These are phyloP conservation scores for Drosophila equinoxialis DNA, from an alignment of 1,140 invertebrate genomes.

Conservation along the genomic window DNA sequence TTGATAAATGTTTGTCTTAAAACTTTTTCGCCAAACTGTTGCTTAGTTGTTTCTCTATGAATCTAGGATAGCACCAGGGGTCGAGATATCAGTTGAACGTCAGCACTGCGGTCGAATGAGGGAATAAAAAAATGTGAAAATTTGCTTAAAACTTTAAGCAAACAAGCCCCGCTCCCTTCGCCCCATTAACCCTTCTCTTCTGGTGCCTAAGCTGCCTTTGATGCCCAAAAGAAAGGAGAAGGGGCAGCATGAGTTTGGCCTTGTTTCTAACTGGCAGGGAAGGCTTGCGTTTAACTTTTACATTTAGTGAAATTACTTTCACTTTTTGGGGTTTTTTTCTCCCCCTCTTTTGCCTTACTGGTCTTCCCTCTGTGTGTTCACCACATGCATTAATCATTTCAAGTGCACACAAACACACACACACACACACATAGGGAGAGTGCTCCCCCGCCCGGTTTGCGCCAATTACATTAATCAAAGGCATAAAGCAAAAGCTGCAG, in stretches of 20 bases:
- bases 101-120: conserved; percentile 35
- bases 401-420: conserved; percentile 38
- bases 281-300: conserved; percentile 21
- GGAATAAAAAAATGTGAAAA: conserved; percentile 28
- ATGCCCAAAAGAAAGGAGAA: not conserved
- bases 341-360: conserved; percentile 23
- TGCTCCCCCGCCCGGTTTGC: conserved; percentile 37
- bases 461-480: conserved; percentile 76
- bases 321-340: conserved; percentile 25
- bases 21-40: conserved; percentile 72
- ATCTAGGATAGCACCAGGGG: conserved; percentile 25
- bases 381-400: conserved; percentile 65
- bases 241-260: conserved; percentile 3
- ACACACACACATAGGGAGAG: conserved; percentile 12
- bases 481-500: conserved; percentile 49
- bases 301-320: conserved; percentile 44
- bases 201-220: conserved; percentile 26
- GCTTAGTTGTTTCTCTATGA: conserved; percentile 41
- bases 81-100: conserved; percentile 51
- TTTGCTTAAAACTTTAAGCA: conserved; percentile 74
- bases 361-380: conserved; percentile 18
- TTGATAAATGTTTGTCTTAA: conserved; percentile 75
- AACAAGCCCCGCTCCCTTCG: conserved; percentile 37
- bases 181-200: too few relatives aligned
- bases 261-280: conserved; percentile 25